Percentiles rank a stretch among this genome's conserved stretches.
phyloP scores from a whole-genome alignment of 2,888 invertebrate genomes.

The Agrochola lychnidis region DNA sequence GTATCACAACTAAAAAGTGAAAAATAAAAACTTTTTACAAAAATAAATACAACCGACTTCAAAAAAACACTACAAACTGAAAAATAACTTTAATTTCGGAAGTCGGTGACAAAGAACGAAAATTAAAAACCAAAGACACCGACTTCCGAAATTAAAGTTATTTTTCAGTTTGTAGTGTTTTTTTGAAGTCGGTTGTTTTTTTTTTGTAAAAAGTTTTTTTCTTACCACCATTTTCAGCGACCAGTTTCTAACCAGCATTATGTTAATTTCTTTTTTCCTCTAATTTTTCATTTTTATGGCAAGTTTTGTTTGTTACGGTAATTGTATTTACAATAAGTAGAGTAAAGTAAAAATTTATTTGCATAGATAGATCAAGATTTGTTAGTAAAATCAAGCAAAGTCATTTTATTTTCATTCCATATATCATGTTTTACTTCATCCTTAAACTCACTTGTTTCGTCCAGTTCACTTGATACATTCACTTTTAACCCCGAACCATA shows the following conservation, averaged over 20 bases:
- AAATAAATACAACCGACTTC: too few species aligned
- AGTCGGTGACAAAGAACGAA: too few species aligned
- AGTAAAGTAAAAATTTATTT: too few species aligned
- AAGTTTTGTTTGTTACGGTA: background rate
- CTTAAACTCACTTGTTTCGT: background rate
- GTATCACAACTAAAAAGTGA: too few species aligned
- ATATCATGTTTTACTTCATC: background rate
- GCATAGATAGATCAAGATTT: background rate
- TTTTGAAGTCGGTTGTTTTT: too few species aligned
- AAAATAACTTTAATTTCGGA: too few species aligned
- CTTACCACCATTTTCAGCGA: background rate
- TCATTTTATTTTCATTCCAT: background rate
- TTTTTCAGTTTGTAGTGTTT: too few species aligned
- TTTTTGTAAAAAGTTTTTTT: too few species aligned
- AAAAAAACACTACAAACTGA: too few species aligned
- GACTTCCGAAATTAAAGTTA: too few species aligned
- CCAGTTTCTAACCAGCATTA: background rate
- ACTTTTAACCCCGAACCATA: constrained; percentile 37
- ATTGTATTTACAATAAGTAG: background rate
- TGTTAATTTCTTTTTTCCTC: background rate
- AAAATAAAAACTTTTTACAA: too few species aligned
- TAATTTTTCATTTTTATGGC: background rate
- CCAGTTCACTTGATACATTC: constrained; percentile 23
- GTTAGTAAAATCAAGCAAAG: background rate
- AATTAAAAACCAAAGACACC: too few species aligned